Percentiles rank a stretch among this genome's conserved stretches.
Conservation (phyloP, 1,140 invertebrate species). For the Rhynchophorus ferrugineus region DNA sequence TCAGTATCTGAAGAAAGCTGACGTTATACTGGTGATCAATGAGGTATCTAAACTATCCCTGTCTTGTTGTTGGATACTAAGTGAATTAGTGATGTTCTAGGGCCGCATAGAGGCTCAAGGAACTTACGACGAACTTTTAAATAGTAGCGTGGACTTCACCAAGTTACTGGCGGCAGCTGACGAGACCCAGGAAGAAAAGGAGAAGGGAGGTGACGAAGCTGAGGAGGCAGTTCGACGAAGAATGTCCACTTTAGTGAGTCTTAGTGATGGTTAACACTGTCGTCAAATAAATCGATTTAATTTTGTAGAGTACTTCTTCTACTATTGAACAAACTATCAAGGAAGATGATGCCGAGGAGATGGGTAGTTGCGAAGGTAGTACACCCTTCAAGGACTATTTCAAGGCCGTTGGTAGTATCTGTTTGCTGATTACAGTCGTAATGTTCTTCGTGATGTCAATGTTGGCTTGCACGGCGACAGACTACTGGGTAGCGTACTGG, state of each 20-base stretch:
- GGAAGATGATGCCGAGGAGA: conserved; percentile 21
- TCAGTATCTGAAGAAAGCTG: conserved; percentile 66
- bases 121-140: conserved; percentile 47
- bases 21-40: conserved; percentile 71
- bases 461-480: conserved; percentile 52
- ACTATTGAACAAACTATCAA: conserved; percentile 12
- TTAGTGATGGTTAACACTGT: neutral
- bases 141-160: conserved; percentile 49
- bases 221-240: conserved; percentile 13
- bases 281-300: neutral
- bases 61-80: too few relatives aligned
- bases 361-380: conserved; percentile 11
- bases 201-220: conserved; percentile 13
- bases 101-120: conserved; percentile 51
- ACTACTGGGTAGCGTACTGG: conserved; percentile 78
- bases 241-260: conserved; percentile 7
- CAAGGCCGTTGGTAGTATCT: conserved; percentile 51
- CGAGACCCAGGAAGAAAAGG: conserved; percentile 37
- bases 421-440: conserved; percentile 46
- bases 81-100: too few relatives aligned
- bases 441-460: conserved; percentile 49
- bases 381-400: conserved; percentile 50
- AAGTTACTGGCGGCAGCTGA: conserved; percentile 41
- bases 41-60: too few relatives aligned
- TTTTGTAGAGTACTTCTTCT: conserved; percentile 16